Evolutionary conservation across 2,113 vertebrate species (phyloP), one percentile per base, ranked within the genome.

Genomic region (Symphodus melops): DNA sequence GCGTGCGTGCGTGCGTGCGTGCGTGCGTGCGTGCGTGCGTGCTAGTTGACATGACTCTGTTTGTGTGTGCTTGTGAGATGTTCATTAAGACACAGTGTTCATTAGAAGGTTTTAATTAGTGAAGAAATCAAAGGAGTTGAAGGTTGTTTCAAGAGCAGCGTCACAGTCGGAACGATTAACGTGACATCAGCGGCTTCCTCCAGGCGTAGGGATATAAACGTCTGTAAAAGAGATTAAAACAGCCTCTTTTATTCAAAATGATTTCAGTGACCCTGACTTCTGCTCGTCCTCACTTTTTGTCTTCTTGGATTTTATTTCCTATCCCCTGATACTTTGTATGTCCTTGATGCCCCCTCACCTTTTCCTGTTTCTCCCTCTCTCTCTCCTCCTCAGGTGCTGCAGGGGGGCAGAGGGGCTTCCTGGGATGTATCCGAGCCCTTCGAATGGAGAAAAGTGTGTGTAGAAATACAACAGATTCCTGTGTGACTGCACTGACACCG

Each of bases 371-470:
- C 37, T 57, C 37, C 25, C 13, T 11, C 14, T 0, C 21, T 0
- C 21, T 11, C 5, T 14, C 1, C n/a, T 44, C 55, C 63, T 44
- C 62, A 98, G 98, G 98, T 92, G 96, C 97, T 2, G 96, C 97
- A 0, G 97, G 97, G 20, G 97, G 96, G 25, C 97, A 99, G 90
- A 94, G 94, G 53, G 98, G 98, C 3, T 99, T 98, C 86, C 94
- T 99, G 1, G 98, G 98, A 17, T 99, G 98, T 61, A 99, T 99
- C 77, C 95, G 97, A 28, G 96, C 97, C 0, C 87, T 99, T 13
- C 93, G 96, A 79, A 98, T 99, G n/a, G n/a, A n/a, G n/a, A n/a
- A n/a, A n/a, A n/a, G n/a, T n/a, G n/a, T n/a, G n/a, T n/a, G n/a
- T n/a, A n/a, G n/a, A n/a, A n/a, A n/a, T n/a, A n/a, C n/a, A n/a